Evolutionary conservation across 2,113 vertebrate genomes (phyloP), one percentile per base, ranked within the genome.

Genomic region (Dasyurus viverrinus): DNA sequence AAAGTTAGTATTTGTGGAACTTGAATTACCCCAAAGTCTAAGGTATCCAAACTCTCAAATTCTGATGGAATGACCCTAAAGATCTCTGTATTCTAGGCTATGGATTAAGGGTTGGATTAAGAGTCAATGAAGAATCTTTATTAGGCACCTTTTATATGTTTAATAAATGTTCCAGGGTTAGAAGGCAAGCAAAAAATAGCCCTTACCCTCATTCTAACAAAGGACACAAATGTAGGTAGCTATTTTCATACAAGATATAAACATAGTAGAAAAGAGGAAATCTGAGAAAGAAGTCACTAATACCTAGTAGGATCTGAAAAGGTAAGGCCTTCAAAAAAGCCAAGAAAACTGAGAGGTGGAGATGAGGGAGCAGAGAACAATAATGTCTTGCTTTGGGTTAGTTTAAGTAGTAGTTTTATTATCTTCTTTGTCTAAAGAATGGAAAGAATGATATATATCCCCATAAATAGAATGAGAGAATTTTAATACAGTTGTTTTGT

Each of bases 1-100:
- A 95, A 96, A 95, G 52, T 92, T 55, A 93, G 46, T 94, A 92
- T 46, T 95, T 25, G 76, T 54, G 30, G 27, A 91, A 55, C 68
- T 93, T 46, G 92, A 55, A 68, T 53, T 93, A 53, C 89, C 6
- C 2, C 93, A 93, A 92, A 30, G 53, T 90, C 94, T 46, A 1
- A 93, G 55, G 50, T 14, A 89, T 46, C 30, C 10, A 90, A n/a
- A 6, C 60, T 76, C 30, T n/a, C 60, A 76, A 76, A 76, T 76
- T 76, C 60, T 68, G 30, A n/a, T 36, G 14, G 30, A 14, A n/a
- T n/a, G 11, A 36, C 36, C 30, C 30, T 36, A 36, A 36, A 68
- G 30, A 68, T 12, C 30, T 36, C 3, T 23, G 14, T 68, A 6
- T 68, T 68, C 60, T n/a, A 68, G 30, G 30, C 14, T 30, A 16